phyloP scores from a whole-genome alignment of 1,140 invertebrate species.

The Monochamus saltuarius region DNA sequence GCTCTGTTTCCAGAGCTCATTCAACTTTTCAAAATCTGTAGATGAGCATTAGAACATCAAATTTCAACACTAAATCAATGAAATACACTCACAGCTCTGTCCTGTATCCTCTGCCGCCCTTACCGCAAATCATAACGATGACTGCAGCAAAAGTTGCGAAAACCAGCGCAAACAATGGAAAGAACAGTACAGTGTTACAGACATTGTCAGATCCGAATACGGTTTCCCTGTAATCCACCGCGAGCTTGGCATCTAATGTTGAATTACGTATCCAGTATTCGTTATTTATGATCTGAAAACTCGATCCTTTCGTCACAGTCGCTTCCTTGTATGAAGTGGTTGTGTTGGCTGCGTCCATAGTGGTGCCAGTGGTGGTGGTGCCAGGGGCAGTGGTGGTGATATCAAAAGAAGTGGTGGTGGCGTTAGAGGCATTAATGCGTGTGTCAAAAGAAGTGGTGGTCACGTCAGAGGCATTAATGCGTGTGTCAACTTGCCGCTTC shows the following conservation, averaged over 20 bases:
- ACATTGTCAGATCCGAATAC: background rate
- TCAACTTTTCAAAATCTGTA: too few species aligned
- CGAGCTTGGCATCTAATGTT: background rate
- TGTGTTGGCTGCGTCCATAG: background rate
- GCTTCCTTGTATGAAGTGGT: background rate
- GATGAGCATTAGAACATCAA: too few species aligned
- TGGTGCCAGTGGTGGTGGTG: background rate
- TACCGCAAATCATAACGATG: constrained; percentile 1
- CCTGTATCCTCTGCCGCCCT: background rate
- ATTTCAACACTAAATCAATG: too few species aligned
- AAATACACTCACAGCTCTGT: constrained; percentile 1
- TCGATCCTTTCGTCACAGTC: background rate
- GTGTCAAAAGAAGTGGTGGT: too few species aligned
- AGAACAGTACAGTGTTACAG: background rate
- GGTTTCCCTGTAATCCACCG: background rate
- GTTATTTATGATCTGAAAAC: background rate
- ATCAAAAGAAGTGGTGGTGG: too few species aligned
- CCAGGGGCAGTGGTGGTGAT: background rate
- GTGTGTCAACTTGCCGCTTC: too few species aligned
- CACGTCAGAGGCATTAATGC: too few species aligned
- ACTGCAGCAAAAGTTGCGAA: background rate
- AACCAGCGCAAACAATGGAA: background rate
- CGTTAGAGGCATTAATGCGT: too few species aligned
- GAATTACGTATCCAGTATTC: background rate
- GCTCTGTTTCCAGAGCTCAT: too few species aligned